A percentile compares a stretch with the other conserved stretches of the same genome.
Conservation (phyloP, 1,140 invertebrate species). For the Macrobrachium rosenbergii region DNA sequence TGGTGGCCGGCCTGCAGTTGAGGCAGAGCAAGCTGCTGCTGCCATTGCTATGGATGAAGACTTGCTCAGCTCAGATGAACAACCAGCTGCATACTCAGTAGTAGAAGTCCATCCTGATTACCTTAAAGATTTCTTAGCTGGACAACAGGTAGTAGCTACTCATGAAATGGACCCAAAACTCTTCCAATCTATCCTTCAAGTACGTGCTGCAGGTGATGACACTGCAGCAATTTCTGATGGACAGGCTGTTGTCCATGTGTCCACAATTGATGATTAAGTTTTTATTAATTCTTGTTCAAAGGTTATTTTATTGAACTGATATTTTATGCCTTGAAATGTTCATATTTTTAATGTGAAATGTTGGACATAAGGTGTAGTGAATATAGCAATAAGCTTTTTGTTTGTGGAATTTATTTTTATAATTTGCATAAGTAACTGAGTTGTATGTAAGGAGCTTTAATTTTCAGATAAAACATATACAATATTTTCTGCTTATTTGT, state of each 20-base stretch:
- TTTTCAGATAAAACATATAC: no score
- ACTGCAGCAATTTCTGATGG: neutral
- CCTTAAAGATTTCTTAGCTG: conserved; percentile 49
- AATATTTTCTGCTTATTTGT: no score
- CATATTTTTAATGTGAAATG: no score
- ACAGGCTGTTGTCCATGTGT: conserved; percentile 49
- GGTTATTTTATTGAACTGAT: no score
- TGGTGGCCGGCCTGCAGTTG: conserved; percentile 10
- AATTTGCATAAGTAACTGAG: no score
- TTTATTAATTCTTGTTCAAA: neutral
- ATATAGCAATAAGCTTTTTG: no score
- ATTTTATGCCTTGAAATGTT: no score
- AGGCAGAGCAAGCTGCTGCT: conserved; percentile 29
- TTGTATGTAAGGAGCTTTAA: no score
- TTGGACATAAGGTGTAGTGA: no score
- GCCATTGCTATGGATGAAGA: conserved; percentile 54
- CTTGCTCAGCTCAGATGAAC: conserved; percentile 32
- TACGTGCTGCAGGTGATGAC: conserved; percentile 20
- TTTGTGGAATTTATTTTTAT: no score
- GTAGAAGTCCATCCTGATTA: conserved; percentile 57
- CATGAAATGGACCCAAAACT: conserved; percentile 57
- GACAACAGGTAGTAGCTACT: conserved; percentile 47
- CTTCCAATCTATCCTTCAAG: conserved; percentile 54
- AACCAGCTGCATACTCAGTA: conserved; percentile 50
- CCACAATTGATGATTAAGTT: conserved; percentile 38